Conservation (phyloP, 2,888 invertebrate genomes). For the Drosophila nigricruria region DNA sequence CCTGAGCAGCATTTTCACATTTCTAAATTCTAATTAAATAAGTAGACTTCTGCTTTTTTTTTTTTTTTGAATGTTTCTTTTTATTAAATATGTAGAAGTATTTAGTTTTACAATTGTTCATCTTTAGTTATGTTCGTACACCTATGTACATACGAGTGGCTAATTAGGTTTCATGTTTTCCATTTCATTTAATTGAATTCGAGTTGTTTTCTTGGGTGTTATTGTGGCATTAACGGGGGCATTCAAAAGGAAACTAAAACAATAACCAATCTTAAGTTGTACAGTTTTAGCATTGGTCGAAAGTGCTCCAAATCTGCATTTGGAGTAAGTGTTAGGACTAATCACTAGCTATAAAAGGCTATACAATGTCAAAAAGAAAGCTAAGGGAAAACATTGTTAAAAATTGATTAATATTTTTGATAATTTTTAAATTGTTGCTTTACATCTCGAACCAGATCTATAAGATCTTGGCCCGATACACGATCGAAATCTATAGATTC, state of each 20-base stretch:
- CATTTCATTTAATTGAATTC: constrained; percentile 64
- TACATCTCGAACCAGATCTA: background rate
- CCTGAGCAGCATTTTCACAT: no score
- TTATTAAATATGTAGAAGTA: constrained; percentile 80
- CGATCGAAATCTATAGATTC: constrained; percentile 2
- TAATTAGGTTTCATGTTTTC: constrained; percentile 54
- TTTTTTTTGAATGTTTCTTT: constrained; percentile 66
- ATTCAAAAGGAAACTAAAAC: constrained; percentile 30
- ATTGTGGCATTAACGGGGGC: constrained; percentile 66
- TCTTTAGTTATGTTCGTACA: constrained; percentile 74
- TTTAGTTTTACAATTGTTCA: constrained; percentile 77
- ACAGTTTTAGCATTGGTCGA: constrained; percentile 60
- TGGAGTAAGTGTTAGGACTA: constrained; percentile 22
- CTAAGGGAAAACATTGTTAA: background rate
- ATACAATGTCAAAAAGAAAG: constrained; percentile 10
- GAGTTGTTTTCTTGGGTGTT: constrained; percentile 36
- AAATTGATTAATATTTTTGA: background rate
- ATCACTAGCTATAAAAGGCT: constrained; percentile 20
- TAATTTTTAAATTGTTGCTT: background rate
- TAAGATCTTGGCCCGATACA: background rate
- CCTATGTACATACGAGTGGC: constrained; percentile 74
- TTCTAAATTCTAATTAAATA: no score
- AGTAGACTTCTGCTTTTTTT: background rate
- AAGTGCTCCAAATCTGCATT: constrained; percentile 40
- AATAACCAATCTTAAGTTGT: constrained; percentile 42